A percentile compares a stretch with the other conserved stretches of the same genome.
Evolutionary conservation across 2,797 vertebrate species (phyloP).

Genomic region (Neosilurus mollespiculum): DNA sequence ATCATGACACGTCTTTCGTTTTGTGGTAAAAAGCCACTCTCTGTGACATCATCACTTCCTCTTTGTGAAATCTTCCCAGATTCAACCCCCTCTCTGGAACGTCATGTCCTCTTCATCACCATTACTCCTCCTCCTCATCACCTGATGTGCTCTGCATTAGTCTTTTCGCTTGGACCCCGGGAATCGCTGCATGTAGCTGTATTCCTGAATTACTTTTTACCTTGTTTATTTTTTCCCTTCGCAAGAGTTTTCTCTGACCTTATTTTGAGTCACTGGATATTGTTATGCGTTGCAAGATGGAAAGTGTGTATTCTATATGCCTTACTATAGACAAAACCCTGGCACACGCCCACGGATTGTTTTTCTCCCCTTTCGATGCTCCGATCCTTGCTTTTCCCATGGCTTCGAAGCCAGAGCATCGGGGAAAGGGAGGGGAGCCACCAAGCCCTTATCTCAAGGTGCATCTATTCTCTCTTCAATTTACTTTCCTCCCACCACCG

Average conservation of each 20-base stretch:
- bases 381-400: neutral
- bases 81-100: no score
- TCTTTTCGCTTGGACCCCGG: no score
- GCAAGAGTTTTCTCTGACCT: neutral
- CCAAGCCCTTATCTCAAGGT: slow-evolving; percentile 29
- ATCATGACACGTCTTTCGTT: no score
- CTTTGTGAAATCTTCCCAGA: no score
- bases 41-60: no score
- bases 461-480: slow-evolving; percentile 44
- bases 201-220: neutral
- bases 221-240: neutral
- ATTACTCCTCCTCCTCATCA: no score
- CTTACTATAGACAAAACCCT: slow-evolving; percentile 35
- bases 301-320: neutral
- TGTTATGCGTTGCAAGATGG: slow-evolving; percentile 12
- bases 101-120: no score
- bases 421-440: slow-evolving; percentile 24
- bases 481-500: slow-evolving; percentile 20
- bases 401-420: neutral
- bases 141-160: no score
- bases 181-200: no score
- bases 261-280: slow-evolving; percentile 28
- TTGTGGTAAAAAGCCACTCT: no score
- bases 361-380: neutral
- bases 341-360: slow-evolving; percentile 10